A percentile compares a stretch with the other conserved stretches of the same genome.
Evolutionary conservation across 2,888 invertebrate species (phyloP).

Genomic region (Drosophila acutilabella): DNA sequence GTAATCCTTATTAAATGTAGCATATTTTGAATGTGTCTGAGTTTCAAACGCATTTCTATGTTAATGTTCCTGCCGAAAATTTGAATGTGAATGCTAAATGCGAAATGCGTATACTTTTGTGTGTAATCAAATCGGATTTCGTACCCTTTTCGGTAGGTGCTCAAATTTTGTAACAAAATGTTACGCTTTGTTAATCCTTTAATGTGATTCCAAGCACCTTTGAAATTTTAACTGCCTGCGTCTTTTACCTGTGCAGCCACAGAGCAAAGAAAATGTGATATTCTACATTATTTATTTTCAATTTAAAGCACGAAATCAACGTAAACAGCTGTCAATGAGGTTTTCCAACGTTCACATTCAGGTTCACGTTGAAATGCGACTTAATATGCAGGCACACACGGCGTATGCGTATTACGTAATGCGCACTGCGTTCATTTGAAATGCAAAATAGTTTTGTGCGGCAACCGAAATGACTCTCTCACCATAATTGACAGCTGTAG

Average conservation of each 20-base stretch:
- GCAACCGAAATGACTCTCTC: conserved; percentile 59
- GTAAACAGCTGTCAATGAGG: conserved; percentile 31
- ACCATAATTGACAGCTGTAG: conserved; percentile 57
- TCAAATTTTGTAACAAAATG: conserved; percentile 42
- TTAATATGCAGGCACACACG: conserved; percentile 28
- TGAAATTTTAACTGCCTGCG: conserved; percentile 20
- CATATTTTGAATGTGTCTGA: conserved; percentile 25
- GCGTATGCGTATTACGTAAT: conserved; percentile 62
- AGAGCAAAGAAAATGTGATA: conserved; percentile 21
- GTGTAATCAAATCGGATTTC: conserved; percentile 65
- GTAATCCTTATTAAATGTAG: conserved; percentile 73
- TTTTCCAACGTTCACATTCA: background rate
- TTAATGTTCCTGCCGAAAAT: conserved; percentile 62
- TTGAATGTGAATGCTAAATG: conserved; percentile 45
- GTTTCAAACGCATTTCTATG: conserved; percentile 60
- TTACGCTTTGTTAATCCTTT: conserved; percentile 54
- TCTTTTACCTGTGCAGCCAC: conserved; percentile 30
- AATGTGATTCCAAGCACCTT: conserved; percentile 49
- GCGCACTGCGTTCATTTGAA: conserved; percentile 64
- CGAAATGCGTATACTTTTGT: conserved; percentile 31
- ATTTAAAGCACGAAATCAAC: conserved; percentile 41
- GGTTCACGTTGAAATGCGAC: background rate
- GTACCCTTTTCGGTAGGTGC: conserved; percentile 51
- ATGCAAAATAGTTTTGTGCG: conserved; percentile 73
- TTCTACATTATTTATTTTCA: conserved; percentile 67